Percentiles rank a stretch among this genome's conserved stretches.
phyloP scores from a whole-genome alignment of 2,797 vertebrate species.

The Sebastes trivittatus region DNA sequence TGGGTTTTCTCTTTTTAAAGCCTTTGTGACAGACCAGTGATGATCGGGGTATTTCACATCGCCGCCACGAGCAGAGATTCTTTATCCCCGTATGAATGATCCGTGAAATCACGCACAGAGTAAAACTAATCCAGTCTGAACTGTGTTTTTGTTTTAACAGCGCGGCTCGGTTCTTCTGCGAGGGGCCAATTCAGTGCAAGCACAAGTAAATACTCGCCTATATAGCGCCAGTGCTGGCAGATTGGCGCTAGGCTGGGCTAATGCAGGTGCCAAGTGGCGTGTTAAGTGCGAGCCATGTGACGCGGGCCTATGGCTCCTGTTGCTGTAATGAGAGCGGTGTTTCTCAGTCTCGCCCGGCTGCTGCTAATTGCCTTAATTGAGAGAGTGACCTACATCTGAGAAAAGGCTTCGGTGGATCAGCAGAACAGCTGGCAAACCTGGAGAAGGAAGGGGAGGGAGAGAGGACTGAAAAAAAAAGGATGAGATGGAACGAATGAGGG shows the following conservation, averaged over 20 bases:
- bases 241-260: slow-evolving; percentile 34
- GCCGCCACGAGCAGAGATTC: slow-evolving; percentile 11
- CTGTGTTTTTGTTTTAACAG: slow-evolving; percentile 26
- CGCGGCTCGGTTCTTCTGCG: slow-evolving; percentile 4
- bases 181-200: slow-evolving; percentile 20
- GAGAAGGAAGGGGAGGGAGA: slow-evolving; percentile 1
- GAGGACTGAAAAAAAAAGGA: neutral
- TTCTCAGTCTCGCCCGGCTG: slow-evolving; percentile 51
- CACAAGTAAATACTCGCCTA: slow-evolving; percentile 31
- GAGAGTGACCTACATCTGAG: slow-evolving; percentile 76
- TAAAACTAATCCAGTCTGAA: slow-evolving; percentile 53
- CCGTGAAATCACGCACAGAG: slow-evolving; percentile 41
- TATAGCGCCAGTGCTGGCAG: slow-evolving; percentile 19
- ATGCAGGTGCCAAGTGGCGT: slow-evolving; percentile 64
- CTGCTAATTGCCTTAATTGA: slow-evolving; percentile 80
- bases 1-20: neutral
- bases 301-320: slow-evolving; percentile 66
- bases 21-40: slow-evolving; percentile 13
- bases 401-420: slow-evolving; percentile 60
- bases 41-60: slow-evolving; percentile 28
- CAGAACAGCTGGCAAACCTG: slow-evolving; percentile 73
- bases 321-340: slow-evolving; percentile 63
- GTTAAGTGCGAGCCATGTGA: slow-evolving; percentile 59
- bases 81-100: slow-evolving; percentile 48
- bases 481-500: slow-evolving; percentile 35